Evolutionary conservation across 2,113 vertebrate species (phyloP).

Genomic region (Gopherus flavomarginatus): DNA sequence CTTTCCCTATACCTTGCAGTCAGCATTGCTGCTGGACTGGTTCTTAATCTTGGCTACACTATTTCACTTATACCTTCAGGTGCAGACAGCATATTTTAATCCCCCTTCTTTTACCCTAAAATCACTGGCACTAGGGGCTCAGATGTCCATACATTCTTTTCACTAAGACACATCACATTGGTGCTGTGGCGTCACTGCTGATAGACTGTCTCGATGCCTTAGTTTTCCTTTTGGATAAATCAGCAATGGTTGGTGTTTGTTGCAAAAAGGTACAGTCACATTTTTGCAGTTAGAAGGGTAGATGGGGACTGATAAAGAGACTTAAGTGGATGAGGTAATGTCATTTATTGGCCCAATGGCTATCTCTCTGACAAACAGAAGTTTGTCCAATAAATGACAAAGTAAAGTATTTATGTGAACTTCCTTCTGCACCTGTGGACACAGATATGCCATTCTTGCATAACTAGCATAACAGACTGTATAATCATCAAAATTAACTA

Average conservation of each 20-base stretch:
- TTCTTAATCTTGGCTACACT: too few relatives aligned
- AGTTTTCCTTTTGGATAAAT: neutral
- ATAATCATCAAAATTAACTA: constrained; percentile 87
- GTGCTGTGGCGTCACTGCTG: neutral
- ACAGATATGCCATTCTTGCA: constrained; percentile 82
- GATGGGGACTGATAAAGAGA: neutral
- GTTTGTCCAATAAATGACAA: too few relatives aligned
- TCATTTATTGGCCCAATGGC: neutral
- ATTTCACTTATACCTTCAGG: neutral
- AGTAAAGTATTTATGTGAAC: constrained; percentile 93
- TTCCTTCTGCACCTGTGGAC: constrained; percentile 83
- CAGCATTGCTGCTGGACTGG: neutral
- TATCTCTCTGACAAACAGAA: too few relatives aligned
- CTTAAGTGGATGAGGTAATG: neutral
- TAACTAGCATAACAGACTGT: constrained; percentile 73
- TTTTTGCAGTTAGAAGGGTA: neutral
- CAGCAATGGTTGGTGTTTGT: neutral
- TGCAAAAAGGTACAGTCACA: neutral
- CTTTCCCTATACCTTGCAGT: too few relatives aligned
- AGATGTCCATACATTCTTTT: neutral
- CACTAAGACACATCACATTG: neutral
- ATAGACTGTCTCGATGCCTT: too few relatives aligned
- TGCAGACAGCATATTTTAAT: neutral
- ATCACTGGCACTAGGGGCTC: neutral
- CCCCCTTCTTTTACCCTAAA: too few relatives aligned